Evolutionary conservation across 2,888 invertebrate species (phyloP), one percentile per base, ranked within the genome.

Genomic region (Agrenia bidenticulata): DNA sequence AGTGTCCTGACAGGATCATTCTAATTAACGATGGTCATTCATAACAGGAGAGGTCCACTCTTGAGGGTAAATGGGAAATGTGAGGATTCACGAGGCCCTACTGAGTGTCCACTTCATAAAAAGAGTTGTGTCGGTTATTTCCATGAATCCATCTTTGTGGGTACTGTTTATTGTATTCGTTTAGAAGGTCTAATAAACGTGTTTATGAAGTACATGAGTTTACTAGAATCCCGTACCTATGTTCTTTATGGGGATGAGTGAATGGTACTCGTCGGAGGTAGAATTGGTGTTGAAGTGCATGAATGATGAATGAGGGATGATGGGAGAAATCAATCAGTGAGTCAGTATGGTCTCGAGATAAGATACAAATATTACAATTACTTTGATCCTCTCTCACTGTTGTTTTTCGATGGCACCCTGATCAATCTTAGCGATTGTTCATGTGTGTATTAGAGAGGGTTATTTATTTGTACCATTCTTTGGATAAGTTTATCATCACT

Each of bases 1-100:
- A 61, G 65, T 66, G 64, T 66, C 71, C 64, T 68, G 64, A 64
- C 67, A 68, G 71, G 64, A 66, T 66, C 66, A 69, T 71, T 71
- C 66, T 69, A 71, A 71, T 68, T 71, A 69, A 71, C 66, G 71
- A 71, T 55, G 62, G 64, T 63, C 66, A 66, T 71, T 64, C 68
- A 66, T 68, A 67, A 70, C 65, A 61, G 55, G 39, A 41, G 56
- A 55, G 50, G 21, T 23, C 26, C 41, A 32, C 32, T 4, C 21
- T 37, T n/a, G 21, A 53, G 53, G 23, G 37, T 53, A 64, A 59
- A 64, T 54, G 59, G 42, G 59, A 11, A 59, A 64, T 37, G 15
- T 24, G 15, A 59, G 59, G 49, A 49, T 23, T 26, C 27, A 59
- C 27, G 37, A 41, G 13, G 57, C 23, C 21, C 23, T 24, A 24